These are phyloP conservation scores for Drosophila mimica DNA, from an alignment of 2,888 invertebrate genomes.

Conservation along the genomic window DNA sequence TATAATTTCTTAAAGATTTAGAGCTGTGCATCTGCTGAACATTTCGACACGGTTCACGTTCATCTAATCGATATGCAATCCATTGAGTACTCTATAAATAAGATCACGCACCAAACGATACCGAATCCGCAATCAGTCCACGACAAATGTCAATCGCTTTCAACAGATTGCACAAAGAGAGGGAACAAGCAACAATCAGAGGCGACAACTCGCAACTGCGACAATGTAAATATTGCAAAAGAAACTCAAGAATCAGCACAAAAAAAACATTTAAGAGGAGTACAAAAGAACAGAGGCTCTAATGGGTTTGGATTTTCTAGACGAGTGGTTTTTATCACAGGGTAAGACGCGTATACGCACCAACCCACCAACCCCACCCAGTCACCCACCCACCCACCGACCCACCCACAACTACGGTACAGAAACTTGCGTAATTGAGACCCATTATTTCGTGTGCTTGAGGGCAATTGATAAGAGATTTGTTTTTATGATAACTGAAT, in stretches of 20 bases:
- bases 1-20: slow-evolving; percentile 1
- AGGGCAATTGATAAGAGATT: slow-evolving; percentile 26
- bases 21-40: slow-evolving; percentile 9
- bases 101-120: slow-evolving; percentile 66
- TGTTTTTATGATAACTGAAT: background rate
- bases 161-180: slow-evolving; percentile 25
- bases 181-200: slow-evolving; percentile 17
- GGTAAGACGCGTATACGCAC: slow-evolving; percentile 71
- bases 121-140: slow-evolving; percentile 44
- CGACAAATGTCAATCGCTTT: slow-evolving; percentile 63
- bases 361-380: background rate
- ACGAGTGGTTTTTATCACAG: slow-evolving; percentile 85
- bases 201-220: slow-evolving; percentile 35
- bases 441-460: slow-evolving; percentile 53
- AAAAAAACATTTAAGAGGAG: slow-evolving; percentile 44
- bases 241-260: slow-evolving; percentile 48
- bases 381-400: slow-evolving; percentile 3
- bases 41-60: slow-evolving; percentile 23
- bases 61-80: slow-evolving; percentile 63
- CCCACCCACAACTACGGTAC: slow-evolving; percentile 15
- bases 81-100: slow-evolving; percentile 55
- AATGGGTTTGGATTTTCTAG: slow-evolving; percentile 84
- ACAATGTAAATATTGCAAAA: slow-evolving; percentile 59
- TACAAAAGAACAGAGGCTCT: slow-evolving; percentile 45
- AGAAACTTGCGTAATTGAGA: slow-evolving; percentile 71